phyloP scores from a whole-genome alignment of 2,113 vertebrate species.

The Megaleporinus macrocephalus region DNA sequence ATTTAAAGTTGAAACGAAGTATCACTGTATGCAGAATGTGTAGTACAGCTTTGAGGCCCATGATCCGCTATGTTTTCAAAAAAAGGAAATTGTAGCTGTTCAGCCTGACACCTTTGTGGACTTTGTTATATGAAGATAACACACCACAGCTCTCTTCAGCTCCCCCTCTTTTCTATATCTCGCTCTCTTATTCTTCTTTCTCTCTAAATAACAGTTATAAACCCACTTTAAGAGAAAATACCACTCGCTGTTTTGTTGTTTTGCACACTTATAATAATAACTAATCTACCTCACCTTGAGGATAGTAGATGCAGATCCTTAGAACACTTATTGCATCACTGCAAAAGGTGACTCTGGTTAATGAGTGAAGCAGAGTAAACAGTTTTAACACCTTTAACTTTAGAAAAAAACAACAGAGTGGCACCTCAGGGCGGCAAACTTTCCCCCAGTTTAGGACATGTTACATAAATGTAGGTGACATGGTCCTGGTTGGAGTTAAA shows the following conservation, averaged over 20 bases:
- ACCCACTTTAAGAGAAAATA: not conserved
- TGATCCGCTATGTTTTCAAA: too few relatives aligned
- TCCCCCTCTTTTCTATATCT: too few relatives aligned
- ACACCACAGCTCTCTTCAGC: too few relatives aligned
- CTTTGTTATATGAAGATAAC: not conserved
- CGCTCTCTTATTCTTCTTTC: too few relatives aligned
- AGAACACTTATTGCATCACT: not conserved
- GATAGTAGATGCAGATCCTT: not conserved
- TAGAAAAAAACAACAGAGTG: not conserved
- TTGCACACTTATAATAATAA: too few relatives aligned
- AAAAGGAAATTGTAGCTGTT: not conserved
- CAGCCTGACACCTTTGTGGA: not conserved
- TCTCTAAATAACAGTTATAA: not conserved
- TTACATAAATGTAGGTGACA: not conserved
- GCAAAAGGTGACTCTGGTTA: slow-evolving; percentile 5
- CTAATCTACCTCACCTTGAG: not conserved
- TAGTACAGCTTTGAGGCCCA: too few relatives aligned
- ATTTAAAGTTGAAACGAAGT: not conserved
- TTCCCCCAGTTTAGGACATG: slow-evolving; percentile 19
- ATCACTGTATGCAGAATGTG: too few relatives aligned
- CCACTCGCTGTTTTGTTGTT: not conserved
- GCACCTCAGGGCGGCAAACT: not conserved
- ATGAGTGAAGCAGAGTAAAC: not conserved
- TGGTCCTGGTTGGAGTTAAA: not conserved
- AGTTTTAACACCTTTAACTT: not conserved